These are phyloP conservation scores for Spatula clypeata DNA, from an alignment of 2,797 vertebrate species.

Conservation along the genomic window DNA sequence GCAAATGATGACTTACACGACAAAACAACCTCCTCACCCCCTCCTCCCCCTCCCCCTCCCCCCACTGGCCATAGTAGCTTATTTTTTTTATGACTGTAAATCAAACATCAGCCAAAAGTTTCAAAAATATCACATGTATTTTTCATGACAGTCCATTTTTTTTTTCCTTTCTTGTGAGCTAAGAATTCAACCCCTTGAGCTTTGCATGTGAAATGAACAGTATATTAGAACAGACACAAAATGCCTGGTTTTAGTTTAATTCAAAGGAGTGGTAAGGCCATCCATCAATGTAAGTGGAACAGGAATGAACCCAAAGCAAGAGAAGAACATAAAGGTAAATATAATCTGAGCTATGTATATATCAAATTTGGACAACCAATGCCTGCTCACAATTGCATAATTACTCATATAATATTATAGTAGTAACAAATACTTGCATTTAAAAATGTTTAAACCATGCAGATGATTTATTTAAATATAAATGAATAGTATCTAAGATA, in stretches of 20 bases:
- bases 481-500: neutral
- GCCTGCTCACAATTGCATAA: neutral
- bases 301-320: neutral
- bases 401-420: neutral
- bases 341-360: too few species aligned
- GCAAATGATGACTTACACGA: neutral
- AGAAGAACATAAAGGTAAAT: neutral
- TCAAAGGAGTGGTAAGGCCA: neutral
- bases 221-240: neutral
- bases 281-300: neutral
- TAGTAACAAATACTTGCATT: neutral
- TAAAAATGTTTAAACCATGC: neutral
- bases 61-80: neutral
- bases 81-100: neutral
- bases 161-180: neutral
- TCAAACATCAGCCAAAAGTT: neutral
- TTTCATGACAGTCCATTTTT: neutral
- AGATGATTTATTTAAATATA: too few species aligned
- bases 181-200: neutral
- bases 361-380: neutral
- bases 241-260: neutral
- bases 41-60: too few species aligned
- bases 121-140: neutral
- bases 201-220: neutral
- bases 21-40: neutral